phyloP scores from a whole-genome alignment of 2,797 vertebrate species.

The Philypnodon macrostomus region DNA sequence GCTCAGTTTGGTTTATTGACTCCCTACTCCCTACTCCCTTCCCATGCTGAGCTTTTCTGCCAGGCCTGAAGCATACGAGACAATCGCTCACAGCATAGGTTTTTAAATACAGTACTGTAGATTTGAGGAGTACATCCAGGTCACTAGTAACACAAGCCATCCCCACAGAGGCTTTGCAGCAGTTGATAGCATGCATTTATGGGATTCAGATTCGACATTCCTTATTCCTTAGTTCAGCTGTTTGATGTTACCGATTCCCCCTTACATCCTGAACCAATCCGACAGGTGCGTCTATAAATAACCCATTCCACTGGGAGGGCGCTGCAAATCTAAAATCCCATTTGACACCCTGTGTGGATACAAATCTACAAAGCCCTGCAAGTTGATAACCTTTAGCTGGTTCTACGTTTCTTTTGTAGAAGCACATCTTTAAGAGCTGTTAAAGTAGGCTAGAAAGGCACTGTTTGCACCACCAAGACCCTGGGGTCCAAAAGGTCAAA shows the following conservation, averaged over 20 bases:
- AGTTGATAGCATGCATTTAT: constrained; percentile 24
- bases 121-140: constrained; percentile 36
- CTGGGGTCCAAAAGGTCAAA: constrained; percentile 46
- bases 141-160: constrained; percentile 27
- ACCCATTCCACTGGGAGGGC: constrained; percentile 22
- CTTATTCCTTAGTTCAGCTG: constrained; percentile 41
- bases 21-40: background rate
- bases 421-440: constrained; percentile 15
- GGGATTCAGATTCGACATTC: constrained; percentile 41
- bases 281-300: constrained; percentile 49
- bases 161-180: no score
- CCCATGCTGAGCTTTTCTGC: constrained; percentile 40
- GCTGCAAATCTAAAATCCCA: constrained; percentile 6
- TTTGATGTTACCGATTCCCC: constrained; percentile 35
- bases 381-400: constrained; percentile 5
- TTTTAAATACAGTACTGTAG: constrained; percentile 51
- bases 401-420: constrained; percentile 3
- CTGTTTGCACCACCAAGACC: constrained; percentile 41
- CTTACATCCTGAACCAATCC: constrained; percentile 25
- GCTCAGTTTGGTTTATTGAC: constrained; percentile 5
- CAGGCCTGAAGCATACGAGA: constrained; percentile 39
- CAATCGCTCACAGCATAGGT: constrained; percentile 54
- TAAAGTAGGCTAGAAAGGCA: constrained; percentile 23
- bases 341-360: constrained; percentile 26
- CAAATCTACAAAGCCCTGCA: constrained; percentile 20